Evolutionary conservation across 2,113 vertebrate species (phyloP).

Genomic region (Antigone vipio): DNA sequence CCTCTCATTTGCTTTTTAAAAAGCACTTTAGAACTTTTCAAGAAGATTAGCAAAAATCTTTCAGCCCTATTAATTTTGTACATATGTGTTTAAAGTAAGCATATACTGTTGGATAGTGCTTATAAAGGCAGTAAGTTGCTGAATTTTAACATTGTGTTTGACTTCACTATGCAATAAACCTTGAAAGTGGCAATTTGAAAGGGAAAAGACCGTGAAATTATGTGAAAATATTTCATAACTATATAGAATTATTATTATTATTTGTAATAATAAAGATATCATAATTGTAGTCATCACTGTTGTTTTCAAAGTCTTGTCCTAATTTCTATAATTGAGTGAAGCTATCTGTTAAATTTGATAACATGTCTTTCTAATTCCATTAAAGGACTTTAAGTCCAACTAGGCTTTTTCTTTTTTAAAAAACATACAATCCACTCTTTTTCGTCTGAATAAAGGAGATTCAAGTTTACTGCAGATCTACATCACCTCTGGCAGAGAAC

Average conservation of each 20-base stretch:
- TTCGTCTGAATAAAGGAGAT: background rate
- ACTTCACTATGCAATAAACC: background rate
- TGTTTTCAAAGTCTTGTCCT: background rate
- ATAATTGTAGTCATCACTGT: background rate
- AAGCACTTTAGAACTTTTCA: background rate
- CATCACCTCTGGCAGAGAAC: background rate
- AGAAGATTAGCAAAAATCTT: background rate
- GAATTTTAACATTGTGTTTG: background rate
- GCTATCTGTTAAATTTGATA: background rate
- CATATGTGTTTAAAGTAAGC: background rate
- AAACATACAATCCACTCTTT: background rate
- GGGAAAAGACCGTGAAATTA: background rate
- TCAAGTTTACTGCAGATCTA: background rate
- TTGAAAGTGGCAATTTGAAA: background rate
- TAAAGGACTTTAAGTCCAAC: background rate
- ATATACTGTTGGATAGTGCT: background rate
- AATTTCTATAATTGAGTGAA: background rate
- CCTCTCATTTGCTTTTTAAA: background rate
- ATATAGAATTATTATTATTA: background rate
- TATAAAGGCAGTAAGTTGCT: background rate
- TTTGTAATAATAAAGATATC: background rate
- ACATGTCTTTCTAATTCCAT: accelerated
- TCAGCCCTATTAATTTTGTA: background rate
- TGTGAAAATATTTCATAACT: background rate
- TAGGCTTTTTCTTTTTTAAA: background rate